Evolutionary conservation across 1,140 invertebrate genomes (phyloP).

Genomic region (Chelonus insularis): DNA sequence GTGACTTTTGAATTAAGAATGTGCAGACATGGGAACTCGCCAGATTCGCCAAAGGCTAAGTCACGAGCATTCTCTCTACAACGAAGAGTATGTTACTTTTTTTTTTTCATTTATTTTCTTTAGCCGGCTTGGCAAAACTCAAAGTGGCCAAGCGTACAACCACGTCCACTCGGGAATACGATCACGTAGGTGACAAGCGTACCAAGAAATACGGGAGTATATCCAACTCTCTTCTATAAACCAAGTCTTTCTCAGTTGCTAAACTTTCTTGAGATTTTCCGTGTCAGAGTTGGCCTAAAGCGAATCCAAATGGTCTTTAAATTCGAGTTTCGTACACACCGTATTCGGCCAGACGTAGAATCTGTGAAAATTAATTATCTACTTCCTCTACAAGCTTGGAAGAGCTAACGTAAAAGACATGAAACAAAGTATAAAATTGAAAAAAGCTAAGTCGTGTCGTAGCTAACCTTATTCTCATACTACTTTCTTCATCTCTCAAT

Average conservation of each 20-base stretch:
- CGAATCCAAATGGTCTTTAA: not conserved
- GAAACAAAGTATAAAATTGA: no score
- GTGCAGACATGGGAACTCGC: not conserved
- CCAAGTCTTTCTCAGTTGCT: not conserved
- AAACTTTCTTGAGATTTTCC: not conserved
- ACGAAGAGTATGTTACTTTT: not conserved
- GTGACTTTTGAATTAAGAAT: not conserved
- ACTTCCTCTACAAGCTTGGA: no score
- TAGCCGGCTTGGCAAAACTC: slow-evolving; percentile 14
- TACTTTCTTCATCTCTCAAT: no score
- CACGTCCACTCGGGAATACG: slow-evolving; percentile 25
- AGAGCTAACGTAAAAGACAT: not conserved
- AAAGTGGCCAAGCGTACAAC: slow-evolving; percentile 17
- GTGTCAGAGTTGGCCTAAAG: not conserved
- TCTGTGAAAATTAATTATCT: not conserved
- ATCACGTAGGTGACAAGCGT: slow-evolving; percentile 28
- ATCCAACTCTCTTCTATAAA: not conserved
- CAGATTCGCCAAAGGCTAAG: not conserved
- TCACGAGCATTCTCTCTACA: not conserved
- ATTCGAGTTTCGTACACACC: not conserved
- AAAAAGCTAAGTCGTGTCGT: no score
- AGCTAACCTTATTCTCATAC: no score
- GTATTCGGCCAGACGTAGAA: not conserved
- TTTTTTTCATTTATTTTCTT: slow-evolving; percentile 5
- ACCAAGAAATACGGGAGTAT: slow-evolving; percentile 12